Percentiles rank a stretch among this genome's conserved stretches.
phyloP scores from a whole-genome alignment of 2,888 invertebrate species.

The Cyrtodaria siliqua region DNA sequence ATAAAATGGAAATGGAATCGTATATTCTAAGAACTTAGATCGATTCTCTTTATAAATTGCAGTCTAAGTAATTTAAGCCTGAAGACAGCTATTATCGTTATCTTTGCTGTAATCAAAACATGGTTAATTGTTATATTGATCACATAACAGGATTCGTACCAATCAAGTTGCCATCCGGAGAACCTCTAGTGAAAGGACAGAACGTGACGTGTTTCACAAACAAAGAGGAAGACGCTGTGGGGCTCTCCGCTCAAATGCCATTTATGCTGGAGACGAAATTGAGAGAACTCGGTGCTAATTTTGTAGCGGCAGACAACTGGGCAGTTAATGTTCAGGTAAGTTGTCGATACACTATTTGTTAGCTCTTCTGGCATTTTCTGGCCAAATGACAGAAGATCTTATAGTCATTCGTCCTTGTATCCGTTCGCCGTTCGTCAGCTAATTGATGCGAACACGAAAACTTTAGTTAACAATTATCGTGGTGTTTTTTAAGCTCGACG shows the following conservation, averaged over 20 bases:
- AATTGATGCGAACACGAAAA: neutral
- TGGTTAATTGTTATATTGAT: no score
- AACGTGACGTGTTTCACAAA: slow-evolving; percentile 75
- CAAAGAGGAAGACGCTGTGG: slow-evolving; percentile 70
- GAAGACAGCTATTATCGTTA: no score
- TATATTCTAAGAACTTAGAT: no score
- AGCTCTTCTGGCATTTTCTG: no score
- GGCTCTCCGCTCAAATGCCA: slow-evolving; percentile 69
- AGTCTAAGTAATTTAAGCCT: no score
- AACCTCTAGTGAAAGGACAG: slow-evolving; percentile 66
- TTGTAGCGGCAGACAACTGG: slow-evolving; percentile 55
- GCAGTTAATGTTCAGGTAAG: slow-evolving; percentile 65
- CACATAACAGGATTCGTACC: slow-evolving; percentile 73
- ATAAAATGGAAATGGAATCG: no score
- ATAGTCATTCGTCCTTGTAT: no score
- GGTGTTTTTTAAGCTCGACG: neutral
- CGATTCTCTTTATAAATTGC: no score
- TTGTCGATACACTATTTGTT: no score
- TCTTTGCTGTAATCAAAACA: no score
- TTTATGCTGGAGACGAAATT: slow-evolving; percentile 74
- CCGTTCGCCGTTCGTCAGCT: neutral
- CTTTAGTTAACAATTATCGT: neutral
- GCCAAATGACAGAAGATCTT: no score
- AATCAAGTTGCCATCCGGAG: slow-evolving; percentile 65
- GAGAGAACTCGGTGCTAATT: slow-evolving; percentile 67